These are phyloP conservation scores for Alviniconcha marisindica DNA, from an alignment of 1,140 invertebrate genomes.

Conservation along the genomic window DNA sequence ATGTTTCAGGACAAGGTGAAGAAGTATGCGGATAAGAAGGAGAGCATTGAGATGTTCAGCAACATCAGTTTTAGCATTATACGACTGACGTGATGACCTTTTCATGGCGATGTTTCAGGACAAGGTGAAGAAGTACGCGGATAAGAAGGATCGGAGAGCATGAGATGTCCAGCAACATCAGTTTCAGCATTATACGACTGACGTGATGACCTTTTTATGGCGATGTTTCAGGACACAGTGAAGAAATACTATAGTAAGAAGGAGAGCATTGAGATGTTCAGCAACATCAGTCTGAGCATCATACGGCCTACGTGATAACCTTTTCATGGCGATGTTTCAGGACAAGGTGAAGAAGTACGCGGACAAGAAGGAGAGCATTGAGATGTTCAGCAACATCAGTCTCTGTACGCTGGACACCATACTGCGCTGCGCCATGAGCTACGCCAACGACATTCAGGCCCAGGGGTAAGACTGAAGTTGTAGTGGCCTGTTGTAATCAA, in stretches of 20 bases:
- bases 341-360: constrained; percentile 25
- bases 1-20: constrained; percentile 55
- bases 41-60: constrained; percentile 56
- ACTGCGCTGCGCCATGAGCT: constrained; percentile 57
- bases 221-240: constrained; percentile 52
- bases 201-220: too few species aligned
- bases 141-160: constrained; percentile 40
- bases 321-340: too few species aligned
- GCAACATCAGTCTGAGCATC: too few species aligned
- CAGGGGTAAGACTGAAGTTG: constrained; percentile 43
- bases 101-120: constrained; percentile 42
- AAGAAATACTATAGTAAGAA: too few species aligned
- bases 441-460: constrained; percentile 50
- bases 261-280: constrained; percentile 58
- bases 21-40: constrained; percentile 34
- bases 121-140: constrained; percentile 48
- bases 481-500: neutral
- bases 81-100: neutral
- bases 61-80: constrained; percentile 61
- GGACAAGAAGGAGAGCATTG: constrained; percentile 38
- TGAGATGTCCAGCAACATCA: constrained; percentile 57
- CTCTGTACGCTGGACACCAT: constrained; percentile 58
- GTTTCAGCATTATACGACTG: constrained; percentile 54
- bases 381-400: constrained; percentile 44
- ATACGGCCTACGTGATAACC: too few species aligned